phyloP scores from a whole-genome alignment of 2,113 vertebrate genomes.

The Dolichallabes microphthalmus region DNA sequence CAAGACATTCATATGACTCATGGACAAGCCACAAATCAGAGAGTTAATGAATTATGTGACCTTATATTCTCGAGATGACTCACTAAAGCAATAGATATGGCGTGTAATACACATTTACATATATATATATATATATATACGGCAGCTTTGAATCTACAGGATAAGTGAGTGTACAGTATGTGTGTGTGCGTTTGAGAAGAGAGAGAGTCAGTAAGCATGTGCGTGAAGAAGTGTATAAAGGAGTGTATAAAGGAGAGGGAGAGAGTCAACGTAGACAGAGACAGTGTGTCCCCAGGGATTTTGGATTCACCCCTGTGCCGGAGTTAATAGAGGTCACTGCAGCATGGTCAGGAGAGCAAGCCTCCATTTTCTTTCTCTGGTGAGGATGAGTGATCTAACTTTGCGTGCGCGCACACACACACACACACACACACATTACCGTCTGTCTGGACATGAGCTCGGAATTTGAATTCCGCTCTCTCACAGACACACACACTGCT shows the following conservation, averaged over 20 bases:
- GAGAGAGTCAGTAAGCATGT: neutral
- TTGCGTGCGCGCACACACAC: no score
- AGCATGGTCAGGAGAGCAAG: conserved; percentile 42
- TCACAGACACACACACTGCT: conserved; percentile 7
- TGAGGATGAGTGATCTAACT: conserved; percentile 28
- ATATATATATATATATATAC: no score
- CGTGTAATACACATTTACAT: neutral
- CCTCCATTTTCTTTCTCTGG: conserved; percentile 40
- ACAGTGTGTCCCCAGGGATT: conserved; percentile 32
- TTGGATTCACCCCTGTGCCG: conserved; percentile 48
- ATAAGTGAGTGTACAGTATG: neutral
- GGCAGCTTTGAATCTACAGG: neutral
- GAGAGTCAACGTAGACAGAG: conserved; percentile 12
- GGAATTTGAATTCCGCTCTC: conserved; percentile 27
- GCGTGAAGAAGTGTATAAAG: conserved; percentile 2
- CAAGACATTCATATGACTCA: neutral
- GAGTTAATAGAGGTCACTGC: conserved; percentile 54
- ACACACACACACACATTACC: neutral
- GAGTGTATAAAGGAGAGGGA: conserved; percentile 1
- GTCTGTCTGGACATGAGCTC: conserved; percentile 32
- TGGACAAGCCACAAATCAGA: neutral
- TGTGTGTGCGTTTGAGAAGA: neutral
- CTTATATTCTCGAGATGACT: neutral
- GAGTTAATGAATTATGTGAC: neutral
- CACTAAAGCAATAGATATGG: neutral